Percentiles rank a stretch among this genome's conserved stretches.
Evolutionary conservation across 2,797 vertebrate species (phyloP).

Genomic region (Buphagus erythrorhynchus): DNA sequence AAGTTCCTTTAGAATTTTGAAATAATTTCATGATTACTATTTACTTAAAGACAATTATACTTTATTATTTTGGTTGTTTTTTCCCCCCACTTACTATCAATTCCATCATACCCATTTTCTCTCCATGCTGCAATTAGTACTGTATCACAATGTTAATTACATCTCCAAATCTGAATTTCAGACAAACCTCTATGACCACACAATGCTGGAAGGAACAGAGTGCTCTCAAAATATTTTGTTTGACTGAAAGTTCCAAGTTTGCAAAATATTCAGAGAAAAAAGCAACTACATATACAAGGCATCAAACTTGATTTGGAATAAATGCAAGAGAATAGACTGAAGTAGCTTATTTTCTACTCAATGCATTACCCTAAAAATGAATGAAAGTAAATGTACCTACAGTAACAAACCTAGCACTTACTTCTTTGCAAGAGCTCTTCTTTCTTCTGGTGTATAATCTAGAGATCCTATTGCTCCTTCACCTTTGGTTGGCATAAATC

Average conservation of each 20-base stretch:
- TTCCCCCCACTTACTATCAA: neutral
- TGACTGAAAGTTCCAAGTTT: neutral
- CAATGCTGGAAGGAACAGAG: neutral
- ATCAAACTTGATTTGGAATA: neutral
- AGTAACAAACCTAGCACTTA: conserved; percentile 75
- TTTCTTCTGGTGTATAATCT: conserved; percentile 96
- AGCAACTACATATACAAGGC: rapidly evolving
- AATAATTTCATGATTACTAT: neutral
- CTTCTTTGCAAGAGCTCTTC: conserved; percentile 95
- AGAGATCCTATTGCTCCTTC: conserved; percentile 98
- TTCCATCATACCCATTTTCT: neutral
- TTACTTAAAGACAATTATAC: neutral
- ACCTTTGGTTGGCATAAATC: conserved; percentile 99
- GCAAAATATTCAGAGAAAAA: neutral
- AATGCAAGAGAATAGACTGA: neutral
- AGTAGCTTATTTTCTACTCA: neutral
- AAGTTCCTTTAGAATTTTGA: neutral
- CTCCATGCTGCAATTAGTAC: neutral
- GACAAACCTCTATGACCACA: neutral
- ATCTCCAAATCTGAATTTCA: neutral
- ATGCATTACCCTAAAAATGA: neutral
- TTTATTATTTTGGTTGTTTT: neutral
- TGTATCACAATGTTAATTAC: neutral
- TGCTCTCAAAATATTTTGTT: neutral
- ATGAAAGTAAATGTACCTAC: neutral